These are phyloP conservation scores for Cephalotes varians DNA, from an alignment of 2,888 invertebrate genomes.

Conservation along the genomic window DNA sequence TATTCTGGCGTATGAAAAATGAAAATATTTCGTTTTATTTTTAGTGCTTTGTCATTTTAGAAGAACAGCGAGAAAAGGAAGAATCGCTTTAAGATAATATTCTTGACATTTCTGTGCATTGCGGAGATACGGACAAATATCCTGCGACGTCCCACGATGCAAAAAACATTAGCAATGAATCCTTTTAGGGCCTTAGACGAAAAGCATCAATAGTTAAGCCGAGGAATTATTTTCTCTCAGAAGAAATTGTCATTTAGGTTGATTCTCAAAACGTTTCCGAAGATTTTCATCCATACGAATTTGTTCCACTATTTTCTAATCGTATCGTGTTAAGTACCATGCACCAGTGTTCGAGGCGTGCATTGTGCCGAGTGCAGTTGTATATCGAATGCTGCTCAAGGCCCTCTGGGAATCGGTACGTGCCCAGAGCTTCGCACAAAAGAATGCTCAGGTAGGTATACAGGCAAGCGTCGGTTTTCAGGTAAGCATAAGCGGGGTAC, in stretches of 20 bases:
- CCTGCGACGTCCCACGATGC: background rate
- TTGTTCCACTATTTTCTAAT: background rate
- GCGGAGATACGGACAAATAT: too few relatives aligned
- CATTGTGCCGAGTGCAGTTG: conserved; percentile 65
- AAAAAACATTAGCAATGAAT: background rate
- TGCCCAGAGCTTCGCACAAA: conserved; percentile 77
- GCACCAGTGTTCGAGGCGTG: conserved; percentile 60
- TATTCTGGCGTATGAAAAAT: background rate
- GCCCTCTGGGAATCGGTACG: conserved; percentile 70
- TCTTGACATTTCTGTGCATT: background rate
- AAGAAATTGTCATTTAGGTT: conserved; percentile 29
- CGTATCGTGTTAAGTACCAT: conserved; percentile 4
- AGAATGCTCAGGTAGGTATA: conserved; percentile 79
- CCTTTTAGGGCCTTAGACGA: background rate
- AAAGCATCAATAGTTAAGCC: background rate
- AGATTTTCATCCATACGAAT: background rate
- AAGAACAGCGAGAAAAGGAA: background rate
- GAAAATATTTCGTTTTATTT: background rate
- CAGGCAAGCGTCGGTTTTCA: conserved; percentile 76
- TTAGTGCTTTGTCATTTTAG: background rate
- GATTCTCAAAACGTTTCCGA: conserved; percentile 67
- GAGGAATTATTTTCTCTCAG: background rate
- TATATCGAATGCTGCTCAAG: conserved; percentile 46
- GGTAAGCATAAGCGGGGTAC: conserved; percentile 83
- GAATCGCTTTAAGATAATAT: background rate